Evolutionary conservation across 2,113 vertebrate species (phyloP).

Genomic region (Nannospalax galili): DNA sequence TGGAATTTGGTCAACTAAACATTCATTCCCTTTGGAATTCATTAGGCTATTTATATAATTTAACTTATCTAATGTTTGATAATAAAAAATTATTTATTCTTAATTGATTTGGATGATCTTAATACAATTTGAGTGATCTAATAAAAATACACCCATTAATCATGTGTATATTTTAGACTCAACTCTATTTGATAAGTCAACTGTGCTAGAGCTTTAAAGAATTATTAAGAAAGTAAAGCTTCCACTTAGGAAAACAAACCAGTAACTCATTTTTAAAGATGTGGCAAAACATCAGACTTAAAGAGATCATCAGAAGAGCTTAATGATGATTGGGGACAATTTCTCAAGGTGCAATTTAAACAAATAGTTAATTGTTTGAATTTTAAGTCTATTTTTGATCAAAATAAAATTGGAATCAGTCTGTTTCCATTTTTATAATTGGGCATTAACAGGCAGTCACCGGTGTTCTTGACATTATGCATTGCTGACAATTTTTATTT

Average conservation of each 20-base stretch:
- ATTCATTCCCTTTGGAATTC: constrained; percentile 42
- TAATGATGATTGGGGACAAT: not conserved
- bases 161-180: not conserved
- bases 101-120: not conserved
- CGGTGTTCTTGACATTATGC: not conserved
- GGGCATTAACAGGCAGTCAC: not conserved
- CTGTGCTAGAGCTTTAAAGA: not conserved
- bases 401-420: constrained; percentile 45
- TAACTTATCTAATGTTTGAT: constrained; percentile 32
- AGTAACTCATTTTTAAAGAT: not conserved
- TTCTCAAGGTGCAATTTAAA: constrained; percentile 33
- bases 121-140: constrained; percentile 7
- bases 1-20: not conserved
- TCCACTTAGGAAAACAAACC: constrained; percentile 24
- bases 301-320: not conserved
- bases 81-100: constrained; percentile 20
- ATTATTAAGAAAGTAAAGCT: not conserved
- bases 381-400: not conserved
- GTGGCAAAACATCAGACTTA: not conserved
- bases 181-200: constrained; percentile 11
- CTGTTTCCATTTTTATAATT: not conserved
- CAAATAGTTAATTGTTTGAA: not conserved
- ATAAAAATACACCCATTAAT: not conserved
- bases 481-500: not conserved
- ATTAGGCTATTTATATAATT: constrained; percentile 3